phyloP scores from a whole-genome alignment of 2,113 vertebrate genomes.

The Spilogale gracilis region DNA sequence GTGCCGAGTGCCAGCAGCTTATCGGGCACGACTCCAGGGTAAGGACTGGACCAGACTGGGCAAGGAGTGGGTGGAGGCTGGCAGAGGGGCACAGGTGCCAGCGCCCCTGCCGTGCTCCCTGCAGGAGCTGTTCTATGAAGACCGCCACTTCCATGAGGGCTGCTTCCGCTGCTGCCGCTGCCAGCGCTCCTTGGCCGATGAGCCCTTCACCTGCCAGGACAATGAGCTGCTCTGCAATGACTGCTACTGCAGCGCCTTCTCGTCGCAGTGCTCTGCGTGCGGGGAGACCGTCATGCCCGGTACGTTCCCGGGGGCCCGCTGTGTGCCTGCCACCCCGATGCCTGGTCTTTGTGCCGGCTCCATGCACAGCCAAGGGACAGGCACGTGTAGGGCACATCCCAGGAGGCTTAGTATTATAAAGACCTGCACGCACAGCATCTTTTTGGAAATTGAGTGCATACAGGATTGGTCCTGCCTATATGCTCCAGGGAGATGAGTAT shows the following conservation, averaged over 20 bases:
- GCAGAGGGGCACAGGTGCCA: constrained; percentile 7
- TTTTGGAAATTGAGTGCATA: background rate
- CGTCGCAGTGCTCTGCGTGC: constrained; percentile 96
- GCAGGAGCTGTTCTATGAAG: constrained; percentile 98
- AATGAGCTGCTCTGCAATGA: constrained; percentile 96
- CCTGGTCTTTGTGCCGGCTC: background rate
- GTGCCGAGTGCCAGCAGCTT: constrained; percentile 98
- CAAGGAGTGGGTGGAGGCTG: background rate
- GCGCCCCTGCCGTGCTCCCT: background rate
- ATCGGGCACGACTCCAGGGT: constrained; percentile 98
- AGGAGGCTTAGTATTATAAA: background rate
- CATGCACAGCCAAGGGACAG: background rate
- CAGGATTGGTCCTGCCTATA: background rate
- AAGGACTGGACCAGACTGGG: constrained; percentile 71
- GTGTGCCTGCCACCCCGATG: background rate
- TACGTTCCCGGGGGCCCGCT: constrained; percentile 71
- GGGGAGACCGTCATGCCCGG: constrained; percentile 99
- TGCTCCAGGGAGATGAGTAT: background rate
- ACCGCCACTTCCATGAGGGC: constrained; percentile 97
- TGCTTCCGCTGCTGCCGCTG: constrained; percentile 99
- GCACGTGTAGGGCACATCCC: background rate
- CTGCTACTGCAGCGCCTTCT: constrained; percentile 99
- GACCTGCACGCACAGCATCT: background rate
- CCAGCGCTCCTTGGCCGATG: constrained; percentile 95
- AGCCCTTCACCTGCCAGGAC: constrained; percentile 98